Evolutionary conservation across 1,140 invertebrate species (phyloP), one percentile per base, ranked within the genome.

Genomic region (Calliphora vicina): DNA sequence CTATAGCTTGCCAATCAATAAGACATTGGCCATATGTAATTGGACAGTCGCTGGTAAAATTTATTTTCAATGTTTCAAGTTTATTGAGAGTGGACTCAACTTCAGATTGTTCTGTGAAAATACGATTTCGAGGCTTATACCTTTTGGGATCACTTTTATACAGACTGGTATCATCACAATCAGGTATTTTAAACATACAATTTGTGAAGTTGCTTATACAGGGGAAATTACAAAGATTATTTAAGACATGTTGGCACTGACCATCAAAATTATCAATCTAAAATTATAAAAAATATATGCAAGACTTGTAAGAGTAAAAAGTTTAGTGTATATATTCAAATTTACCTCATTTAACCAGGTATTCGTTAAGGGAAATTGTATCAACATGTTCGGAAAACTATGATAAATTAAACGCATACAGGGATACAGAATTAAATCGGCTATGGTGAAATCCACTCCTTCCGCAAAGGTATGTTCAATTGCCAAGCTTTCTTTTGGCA

Each of bases 341-440:
- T 35, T 83, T 17, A 89, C 88, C 85, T 89, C 87, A 83, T 90
- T 83, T 83, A 94, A 94, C 96, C 96, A 97, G 85, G 93, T 92
- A 45, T 88, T 87, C 20, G 93, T 94, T n/a, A 94, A 88, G 27
- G 96, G 95, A 82, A 96, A 89, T 82, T 92, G 85, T 17, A 92
- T 85, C 84, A 91, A 82, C 85, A 95, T 91, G 25, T 86, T 88
- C 1, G 89, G 84, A 42, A 91, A 89, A 35, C 91, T 89, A 85
- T 93, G 91, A 82, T 95, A 91, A n/a, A 96, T 91, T 81, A 95
- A 91, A 85, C 94, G 91, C 78, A 96, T 92, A 85, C 94, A 94
- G 2, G 95, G 94, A 89, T 95, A 94, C 83, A 98, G 92, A 67
- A 98, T 93, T 61, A 98, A 87, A 91, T 98, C 97, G 35, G 97